Evolutionary conservation across 2,888 invertebrate species (phyloP), one percentile per base, ranked within the genome.

Genomic region (Polyploca ridens): DNA sequence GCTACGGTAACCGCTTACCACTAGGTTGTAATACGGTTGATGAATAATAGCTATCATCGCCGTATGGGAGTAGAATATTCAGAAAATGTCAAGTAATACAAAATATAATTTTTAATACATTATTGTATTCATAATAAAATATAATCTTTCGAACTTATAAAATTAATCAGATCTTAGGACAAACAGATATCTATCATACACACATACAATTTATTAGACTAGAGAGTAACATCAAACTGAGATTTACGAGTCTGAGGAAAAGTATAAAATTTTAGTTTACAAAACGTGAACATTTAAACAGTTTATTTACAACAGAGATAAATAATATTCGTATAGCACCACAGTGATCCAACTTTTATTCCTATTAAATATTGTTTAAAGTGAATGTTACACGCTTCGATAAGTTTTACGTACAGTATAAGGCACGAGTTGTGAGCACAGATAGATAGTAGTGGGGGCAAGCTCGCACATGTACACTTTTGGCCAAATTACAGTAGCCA

Each of bases 211-310:
- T 89, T 88, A 80, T 89, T 87, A 92, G 93, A 94, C 93, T 94
- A 94, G 93, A 94, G 81, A 90, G 87, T 86, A 86, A 87, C 84
- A 85, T 87, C 88, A 79, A 90, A 88, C 87, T 88, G 88, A 89
- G 84, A 85, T 82, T 60, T 83, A 81, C 75, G 77, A 49, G 54
- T 54, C 54, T 49, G 54, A n/a, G 54, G 19, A 10, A 54, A 54
- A 54, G 19, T 54, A 54, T 19, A 19, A 13, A 41, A n/a, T 54
- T 54, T 54, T 49, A 14, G 16, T 54, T 7, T 54, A 54, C 19
- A 19, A 54, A 54, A 54, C 49, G 54, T 54, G 6, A 10, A 49
- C 10, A 16, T 49, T 14, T 49, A 16, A 16, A 49, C 49, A 49
- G 13, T 49, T 54, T 68, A 67, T 67, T 67, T 67, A 64, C 57